These are phyloP conservation scores for Acrossocheilus wenchowensis DNA, from an alignment of 2,797 vertebrate genomes.

Conservation along the genomic window DNA sequence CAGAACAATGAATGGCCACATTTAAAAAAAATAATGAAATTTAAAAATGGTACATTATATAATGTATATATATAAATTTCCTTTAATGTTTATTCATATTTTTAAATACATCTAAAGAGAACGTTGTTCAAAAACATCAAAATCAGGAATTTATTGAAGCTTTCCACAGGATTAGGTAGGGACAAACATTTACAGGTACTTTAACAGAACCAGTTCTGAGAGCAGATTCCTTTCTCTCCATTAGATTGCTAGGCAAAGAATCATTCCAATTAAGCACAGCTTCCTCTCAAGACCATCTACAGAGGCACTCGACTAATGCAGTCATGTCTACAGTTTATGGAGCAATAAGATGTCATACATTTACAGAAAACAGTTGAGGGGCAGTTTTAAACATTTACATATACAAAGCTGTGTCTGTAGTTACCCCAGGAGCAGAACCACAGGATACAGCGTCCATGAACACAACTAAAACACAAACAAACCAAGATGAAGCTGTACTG, in stretches of 20 bases:
- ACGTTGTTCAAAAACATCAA: conserved; percentile 59
- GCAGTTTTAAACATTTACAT: conserved; percentile 50
- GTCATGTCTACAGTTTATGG: conserved; percentile 57
- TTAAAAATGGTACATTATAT: too few species aligned
- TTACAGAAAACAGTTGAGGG: conserved; percentile 52
- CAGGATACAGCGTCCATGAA: conserved; percentile 58
- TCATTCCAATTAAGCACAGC: conserved; percentile 55
- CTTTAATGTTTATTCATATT: background rate
- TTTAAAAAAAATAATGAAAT: background rate
- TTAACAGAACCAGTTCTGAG: conserved; percentile 70
- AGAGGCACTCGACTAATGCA: conserved; percentile 77
- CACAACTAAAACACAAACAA: conserved; percentile 64
- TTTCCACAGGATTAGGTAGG: conserved; percentile 69
- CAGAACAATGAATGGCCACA: background rate
- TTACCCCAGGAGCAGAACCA: background rate
- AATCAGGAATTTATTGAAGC: conserved; percentile 77
- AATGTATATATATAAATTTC: background rate
- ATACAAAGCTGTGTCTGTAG: conserved; percentile 52
- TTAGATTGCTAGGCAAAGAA: conserved; percentile 66
- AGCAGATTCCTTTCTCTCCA: conserved; percentile 65
- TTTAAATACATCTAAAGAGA: conserved; percentile 15
- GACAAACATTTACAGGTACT: conserved; percentile 75
- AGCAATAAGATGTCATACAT: conserved; percentile 62
- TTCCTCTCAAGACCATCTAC: conserved; percentile 62
- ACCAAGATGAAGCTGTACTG: conserved; percentile 49